Base-by-base conservation (phyloP, 1,140 invertebrate genomes). In the Pteromalus puparum region DNA sequence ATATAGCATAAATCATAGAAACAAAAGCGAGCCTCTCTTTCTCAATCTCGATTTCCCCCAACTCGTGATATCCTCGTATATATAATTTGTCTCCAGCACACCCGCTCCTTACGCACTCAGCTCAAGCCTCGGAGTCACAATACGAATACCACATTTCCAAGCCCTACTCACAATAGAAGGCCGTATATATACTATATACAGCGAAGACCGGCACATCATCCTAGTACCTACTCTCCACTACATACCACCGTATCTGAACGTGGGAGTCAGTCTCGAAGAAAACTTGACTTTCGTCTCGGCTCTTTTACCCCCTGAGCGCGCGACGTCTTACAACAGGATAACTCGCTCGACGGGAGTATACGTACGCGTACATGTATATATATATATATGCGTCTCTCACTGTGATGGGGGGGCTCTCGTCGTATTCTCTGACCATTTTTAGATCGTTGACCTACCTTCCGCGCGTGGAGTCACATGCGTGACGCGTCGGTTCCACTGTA, bases 401-500 rank as follows among this genome's bases (percentile, higher is more conserved):
- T 15, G 68, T 5, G 26, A 70, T 28, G 68, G 68, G 28, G 28
- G 68, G 24, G 15, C 10, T 26, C 18, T 30, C 68, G 18, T 28
- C 24, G 10, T n/a, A n/a, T 21, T 13, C 24, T 70, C 68, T 70
- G 68, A 26, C 24, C 72, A 42, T 42, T 74, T 74, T 74, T 42
- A 42, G 72, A 74, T 74, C 72, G 72, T 74, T 74, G 72, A 74
- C 72, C 72, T 42, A 74, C 34, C 34, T 38, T 42, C 30, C 72
- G 30, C 34, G 18, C 72, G 18, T 34, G 26, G 30, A 74, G 72
- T 42, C 68, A 70, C 68, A 30, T 70, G 68, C 68, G 24, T 70
- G 18, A 26, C 28, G 28, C 68, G 7, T 28, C 12, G 24, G 68
- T 18, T 26, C 28, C n/a, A 24, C 46, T 48, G 26, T 68, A 68